These are phyloP conservation scores for Onthophagus sagittarius DNA, from an alignment of 2,888 invertebrate genomes.

Conservation along the genomic window DNA sequence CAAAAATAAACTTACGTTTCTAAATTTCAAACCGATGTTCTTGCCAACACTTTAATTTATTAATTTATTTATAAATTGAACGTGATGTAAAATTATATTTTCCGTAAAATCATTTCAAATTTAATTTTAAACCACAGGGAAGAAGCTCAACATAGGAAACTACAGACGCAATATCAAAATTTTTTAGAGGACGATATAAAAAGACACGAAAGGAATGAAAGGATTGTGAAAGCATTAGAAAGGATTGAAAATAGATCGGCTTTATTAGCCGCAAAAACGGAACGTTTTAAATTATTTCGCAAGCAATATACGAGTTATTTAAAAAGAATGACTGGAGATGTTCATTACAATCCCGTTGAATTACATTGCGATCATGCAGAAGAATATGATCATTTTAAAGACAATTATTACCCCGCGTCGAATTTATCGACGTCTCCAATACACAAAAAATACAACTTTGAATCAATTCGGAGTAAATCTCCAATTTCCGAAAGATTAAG, in stretches of 20 bases:
- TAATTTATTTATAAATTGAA: background rate
- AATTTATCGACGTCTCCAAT: background rate
- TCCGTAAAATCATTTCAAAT: too few relatives aligned
- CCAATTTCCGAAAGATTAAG: slow-evolving; percentile 4
- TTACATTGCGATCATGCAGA: background rate
- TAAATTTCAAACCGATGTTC: background rate
- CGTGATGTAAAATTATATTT: slow-evolving; percentile 9
- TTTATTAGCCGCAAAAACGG: slow-evolving; percentile 57
- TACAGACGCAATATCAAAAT: slow-evolving; percentile 50
- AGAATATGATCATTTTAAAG: background rate
- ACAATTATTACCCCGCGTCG: background rate
- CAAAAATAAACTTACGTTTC: background rate
- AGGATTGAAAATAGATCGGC: slow-evolving; percentile 57
- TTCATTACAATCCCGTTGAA: background rate
- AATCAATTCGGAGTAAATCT: background rate
- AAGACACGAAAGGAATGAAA: slow-evolving; percentile 58
- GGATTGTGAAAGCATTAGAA: slow-evolving; percentile 55
- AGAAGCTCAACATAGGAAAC: slow-evolving; percentile 41
- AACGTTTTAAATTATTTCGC: slow-evolving; percentile 53
- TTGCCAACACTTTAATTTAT: background rate
- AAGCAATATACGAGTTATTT: slow-evolving; percentile 40
- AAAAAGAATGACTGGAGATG: slow-evolving; percentile 21
- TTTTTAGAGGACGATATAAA: slow-evolving; percentile 57
- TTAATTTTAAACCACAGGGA: slow-evolving; percentile 35
- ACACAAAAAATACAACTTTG: background rate